Evolutionary conservation across 2,113 vertebrate genomes (phyloP).

Genomic region (Nothobranchius furzeri): DNA sequence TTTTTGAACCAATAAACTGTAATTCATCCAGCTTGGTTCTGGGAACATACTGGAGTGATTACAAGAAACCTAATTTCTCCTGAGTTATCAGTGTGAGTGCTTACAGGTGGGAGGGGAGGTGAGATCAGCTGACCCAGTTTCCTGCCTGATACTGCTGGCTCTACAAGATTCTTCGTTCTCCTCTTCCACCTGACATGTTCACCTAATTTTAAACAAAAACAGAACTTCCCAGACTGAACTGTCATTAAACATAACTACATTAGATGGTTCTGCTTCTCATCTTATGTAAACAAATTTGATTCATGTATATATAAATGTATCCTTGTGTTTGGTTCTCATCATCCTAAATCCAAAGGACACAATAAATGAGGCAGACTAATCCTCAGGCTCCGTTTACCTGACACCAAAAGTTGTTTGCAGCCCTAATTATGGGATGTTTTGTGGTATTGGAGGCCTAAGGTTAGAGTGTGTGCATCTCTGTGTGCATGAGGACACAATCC

Average conservation of each 20-base stretch:
- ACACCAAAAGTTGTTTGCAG: not conserved
- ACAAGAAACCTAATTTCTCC: constrained; percentile 5
- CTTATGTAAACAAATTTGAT: not conserved
- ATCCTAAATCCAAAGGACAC: not conserved
- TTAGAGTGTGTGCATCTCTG: not conserved
- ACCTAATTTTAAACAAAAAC: not conserved
- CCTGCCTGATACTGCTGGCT: constrained; percentile 14
- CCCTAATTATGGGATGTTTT: not conserved
- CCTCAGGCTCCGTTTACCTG: not conserved
- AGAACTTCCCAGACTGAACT: not conserved
- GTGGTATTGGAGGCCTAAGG: not conserved
- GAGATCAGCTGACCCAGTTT: constrained; percentile 31
- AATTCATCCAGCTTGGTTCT: constrained; percentile 6
- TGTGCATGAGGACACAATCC: constrained; percentile 28
- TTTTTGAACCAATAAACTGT: constrained; percentile 14
- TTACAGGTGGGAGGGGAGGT: constrained; percentile 16
- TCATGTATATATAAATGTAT: too few relatives aligned
- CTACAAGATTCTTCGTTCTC: constrained; percentile 2
- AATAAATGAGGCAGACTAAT: not conserved
- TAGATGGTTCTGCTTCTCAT: not conserved
- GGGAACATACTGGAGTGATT: constrained; percentile 11
- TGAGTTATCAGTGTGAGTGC: constrained; percentile 6
- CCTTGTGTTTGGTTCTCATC: not conserved
- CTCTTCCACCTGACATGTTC: constrained; percentile 5
- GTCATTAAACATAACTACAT: not conserved